These are phyloP conservation scores for Takifugu flavidus DNA, from an alignment of 2,113 vertebrate species.

Conservation along the genomic window DNA sequence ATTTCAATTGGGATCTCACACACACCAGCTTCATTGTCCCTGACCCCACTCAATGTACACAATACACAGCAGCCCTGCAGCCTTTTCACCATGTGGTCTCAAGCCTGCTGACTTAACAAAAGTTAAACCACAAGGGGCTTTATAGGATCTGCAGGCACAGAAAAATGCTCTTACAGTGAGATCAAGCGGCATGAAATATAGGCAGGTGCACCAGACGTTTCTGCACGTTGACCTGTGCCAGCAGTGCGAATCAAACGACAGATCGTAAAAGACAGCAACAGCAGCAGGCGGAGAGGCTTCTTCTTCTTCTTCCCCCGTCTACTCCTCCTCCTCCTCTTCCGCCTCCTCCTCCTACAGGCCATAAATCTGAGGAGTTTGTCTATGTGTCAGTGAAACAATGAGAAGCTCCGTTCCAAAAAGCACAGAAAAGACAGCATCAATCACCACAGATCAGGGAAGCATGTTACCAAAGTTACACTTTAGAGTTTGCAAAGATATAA, in stretches of 20 bases:
- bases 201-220: background rate
- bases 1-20: conserved; percentile 53
- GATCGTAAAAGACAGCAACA: conserved; percentile 2
- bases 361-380: conserved; percentile 10
- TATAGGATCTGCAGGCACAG: conserved; percentile 16
- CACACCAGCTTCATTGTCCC: conserved; percentile 43
- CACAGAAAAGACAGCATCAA: conserved; percentile 1
- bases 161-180: conserved; percentile 20
- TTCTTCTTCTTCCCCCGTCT: background rate
- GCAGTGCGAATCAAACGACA: conserved; percentile 6
- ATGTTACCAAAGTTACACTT: background rate
- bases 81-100: conserved; percentile 50
- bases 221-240: background rate
- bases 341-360: background rate
- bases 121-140: conserved; percentile 36
- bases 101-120: conserved; percentile 52
- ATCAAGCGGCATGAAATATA: conserved; percentile 5
- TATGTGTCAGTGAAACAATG: conserved; percentile 5
- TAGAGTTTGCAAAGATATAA: no score
- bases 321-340: background rate
- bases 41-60: conserved; percentile 35
- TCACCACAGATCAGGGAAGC: background rate
- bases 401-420: conserved; percentile 2
- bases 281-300: conserved; percentile 12
- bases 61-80: conserved; percentile 41